Percentiles rank a stretch among this genome's conserved stretches.
phyloP scores from a whole-genome alignment of 1,140 invertebrate genomes.

The Scaptomyza montana region DNA sequence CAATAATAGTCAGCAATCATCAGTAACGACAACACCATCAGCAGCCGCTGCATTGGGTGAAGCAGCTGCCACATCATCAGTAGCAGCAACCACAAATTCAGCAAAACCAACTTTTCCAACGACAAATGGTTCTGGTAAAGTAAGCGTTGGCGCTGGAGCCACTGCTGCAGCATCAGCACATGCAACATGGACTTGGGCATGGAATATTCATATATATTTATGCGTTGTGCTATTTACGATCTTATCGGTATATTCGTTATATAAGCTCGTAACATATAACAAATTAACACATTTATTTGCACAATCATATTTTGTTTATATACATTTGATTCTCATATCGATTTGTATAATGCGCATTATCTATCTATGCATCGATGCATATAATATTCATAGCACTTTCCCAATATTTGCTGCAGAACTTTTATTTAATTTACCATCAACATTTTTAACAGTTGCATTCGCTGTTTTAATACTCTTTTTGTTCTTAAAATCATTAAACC shows the following conservation, averaged over 20 bases:
- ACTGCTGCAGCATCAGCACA: constrained; percentile 73
- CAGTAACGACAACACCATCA: constrained; percentile 59
- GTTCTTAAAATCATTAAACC: constrained; percentile 88
- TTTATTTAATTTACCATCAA: constrained; percentile 92
- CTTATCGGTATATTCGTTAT: constrained; percentile 91
- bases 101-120: not conserved
- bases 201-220: constrained; percentile 94
- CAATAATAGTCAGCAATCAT: constrained; percentile 23
- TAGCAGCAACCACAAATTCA: constrained; percentile 36
- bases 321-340: constrained; percentile 91
- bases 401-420: constrained; percentile 91
- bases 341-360: constrained; percentile 92
- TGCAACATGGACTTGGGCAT: constrained; percentile 90
- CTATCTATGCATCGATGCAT: constrained; percentile 95
- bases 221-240: constrained; percentile 92
- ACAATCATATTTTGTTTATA: constrained; percentile 92
- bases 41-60: constrained; percentile 69
- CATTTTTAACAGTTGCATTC: constrained; percentile 93
- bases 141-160: not conserved
- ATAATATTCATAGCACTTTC: constrained; percentile 91
- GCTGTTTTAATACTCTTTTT: constrained; percentile 93
- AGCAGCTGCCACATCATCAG: constrained; percentile 59
- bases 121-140: constrained; percentile 14
- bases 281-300: constrained; percentile 91
- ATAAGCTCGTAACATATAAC: constrained; percentile 91